A percentile compares a stretch with the other conserved stretches of the same genome.
phyloP scores from a whole-genome alignment of 2,888 invertebrate species.

The Chloromyia formosa region DNA sequence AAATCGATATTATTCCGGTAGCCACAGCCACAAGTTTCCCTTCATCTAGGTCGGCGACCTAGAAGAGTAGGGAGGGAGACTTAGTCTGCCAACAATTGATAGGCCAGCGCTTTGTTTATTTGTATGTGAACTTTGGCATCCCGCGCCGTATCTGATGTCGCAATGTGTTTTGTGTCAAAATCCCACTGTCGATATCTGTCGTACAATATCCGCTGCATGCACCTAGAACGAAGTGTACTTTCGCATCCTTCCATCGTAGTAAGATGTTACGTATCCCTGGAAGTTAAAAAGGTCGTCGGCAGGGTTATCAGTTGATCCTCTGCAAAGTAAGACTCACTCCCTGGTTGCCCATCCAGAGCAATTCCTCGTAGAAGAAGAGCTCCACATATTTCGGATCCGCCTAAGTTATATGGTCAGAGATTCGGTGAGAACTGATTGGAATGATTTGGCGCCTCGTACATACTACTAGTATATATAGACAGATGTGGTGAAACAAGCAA shows the following conservation, averaged over 20 bases:
- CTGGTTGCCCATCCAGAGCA: constrained; percentile 97
- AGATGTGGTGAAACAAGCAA: too few species aligned
- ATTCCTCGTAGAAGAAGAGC: constrained; percentile 82
- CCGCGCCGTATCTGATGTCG: constrained; percentile 89
- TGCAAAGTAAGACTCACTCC: constrained; percentile 81
- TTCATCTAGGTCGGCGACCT: constrained; percentile 84
- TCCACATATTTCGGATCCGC: constrained; percentile 73
- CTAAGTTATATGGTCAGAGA: constrained; percentile 62
- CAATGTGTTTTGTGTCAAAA: constrained; percentile 82
- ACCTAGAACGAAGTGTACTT: constrained; percentile 97
- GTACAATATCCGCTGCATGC: constrained; percentile 84
- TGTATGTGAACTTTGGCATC: constrained; percentile 83
- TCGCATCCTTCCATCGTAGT: constrained; percentile 86
- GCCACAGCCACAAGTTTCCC: constrained; percentile 95
- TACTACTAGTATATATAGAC: constrained; percentile 53
- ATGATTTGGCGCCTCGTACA: constrained; percentile 59
- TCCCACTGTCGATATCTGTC: constrained; percentile 83
- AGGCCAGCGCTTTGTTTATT: constrained; percentile 53
- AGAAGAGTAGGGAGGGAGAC: constrained; percentile 52
- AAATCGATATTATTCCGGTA: constrained; percentile 90
- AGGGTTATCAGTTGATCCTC: too few species aligned
- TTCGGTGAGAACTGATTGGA: constrained; percentile 60
- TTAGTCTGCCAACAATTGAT: background rate
- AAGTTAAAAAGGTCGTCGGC: background rate
- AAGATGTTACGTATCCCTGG: constrained; percentile 91